Evolutionary conservation across 2,888 invertebrate species (phyloP).

Genomic region (Osmoderma eremita): DNA sequence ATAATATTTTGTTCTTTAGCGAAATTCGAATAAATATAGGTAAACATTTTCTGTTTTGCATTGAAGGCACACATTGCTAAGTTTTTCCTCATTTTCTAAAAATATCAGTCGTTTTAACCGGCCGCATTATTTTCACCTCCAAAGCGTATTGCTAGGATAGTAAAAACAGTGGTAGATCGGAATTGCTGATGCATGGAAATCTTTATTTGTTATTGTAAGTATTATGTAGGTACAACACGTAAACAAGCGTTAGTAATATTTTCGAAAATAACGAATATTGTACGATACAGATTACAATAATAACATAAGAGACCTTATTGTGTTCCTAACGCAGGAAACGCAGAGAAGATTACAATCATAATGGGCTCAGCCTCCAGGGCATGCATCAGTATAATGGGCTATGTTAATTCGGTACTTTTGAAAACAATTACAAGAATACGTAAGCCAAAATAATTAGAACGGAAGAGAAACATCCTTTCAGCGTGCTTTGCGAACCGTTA

Average conservation of each 20-base stretch:
- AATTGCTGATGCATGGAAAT: no score
- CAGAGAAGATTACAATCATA: conserved; percentile 24
- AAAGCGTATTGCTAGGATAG: no score
- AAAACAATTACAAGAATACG: conserved; percentile 25
- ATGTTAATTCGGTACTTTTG: conserved; percentile 30
- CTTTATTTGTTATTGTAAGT: no score
- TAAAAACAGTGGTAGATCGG: no score
- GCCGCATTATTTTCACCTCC: no score
- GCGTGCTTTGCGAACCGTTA: conserved; percentile 5
- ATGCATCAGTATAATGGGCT: conserved; percentile 30
- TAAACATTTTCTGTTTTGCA: no score
- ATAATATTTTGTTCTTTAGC: no score
- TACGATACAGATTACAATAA: conserved; percentile 2
- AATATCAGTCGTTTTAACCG: no score
- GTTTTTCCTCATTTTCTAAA: no score
- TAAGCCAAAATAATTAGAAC: conserved; percentile 13
- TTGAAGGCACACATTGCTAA: no score
- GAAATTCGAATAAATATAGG: no score
- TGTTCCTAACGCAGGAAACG: conserved; percentile 1
- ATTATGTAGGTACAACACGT: no score
- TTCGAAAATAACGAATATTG: conserved; percentile 3
- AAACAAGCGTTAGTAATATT: conserved; percentile 4
- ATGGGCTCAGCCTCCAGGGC: conserved; percentile 20
- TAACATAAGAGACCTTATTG: conserved; percentile 6
- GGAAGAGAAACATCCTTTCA: conserved; percentile 5